Evolutionary conservation across 1,140 invertebrate genomes (phyloP).

Genomic region (Littorina saxatilis): DNA sequence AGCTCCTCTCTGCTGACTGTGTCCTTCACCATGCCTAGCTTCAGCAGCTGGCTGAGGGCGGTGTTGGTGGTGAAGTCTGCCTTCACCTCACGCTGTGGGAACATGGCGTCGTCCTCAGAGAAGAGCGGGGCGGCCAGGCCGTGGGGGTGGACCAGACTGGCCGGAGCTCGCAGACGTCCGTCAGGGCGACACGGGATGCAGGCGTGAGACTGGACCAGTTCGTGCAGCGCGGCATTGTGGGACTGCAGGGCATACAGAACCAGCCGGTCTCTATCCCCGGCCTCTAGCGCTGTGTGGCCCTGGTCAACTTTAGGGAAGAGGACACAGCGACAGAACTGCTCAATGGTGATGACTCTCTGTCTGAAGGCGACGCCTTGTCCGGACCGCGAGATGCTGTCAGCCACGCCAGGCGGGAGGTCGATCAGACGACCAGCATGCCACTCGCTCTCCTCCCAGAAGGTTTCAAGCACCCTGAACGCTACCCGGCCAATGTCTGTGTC

Average conservation of each 20-base stretch:
- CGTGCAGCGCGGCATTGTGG: background rate
- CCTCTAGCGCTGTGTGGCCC: background rate
- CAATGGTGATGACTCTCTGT: background rate
- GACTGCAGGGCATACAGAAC: conserved; percentile 13
- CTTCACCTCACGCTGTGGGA: background rate
- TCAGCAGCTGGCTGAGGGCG: conserved; percentile 20
- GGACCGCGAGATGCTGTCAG: background rate
- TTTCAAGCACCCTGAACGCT: background rate
- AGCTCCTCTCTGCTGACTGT: conserved; percentile 39
- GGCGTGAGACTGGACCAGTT: background rate
- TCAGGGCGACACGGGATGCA: conserved; percentile 27
- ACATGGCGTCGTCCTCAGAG: conserved; percentile 20
- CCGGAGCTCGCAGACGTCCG: conserved; percentile 9
- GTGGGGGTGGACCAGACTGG: conserved; percentile 22
- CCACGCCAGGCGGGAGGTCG: background rate
- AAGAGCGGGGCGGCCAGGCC: conserved; percentile 15
- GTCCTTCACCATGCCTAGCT: conserved; percentile 47
- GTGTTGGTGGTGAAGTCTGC: background rate
- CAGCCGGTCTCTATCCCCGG: conserved; percentile 1
- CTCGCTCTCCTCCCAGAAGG: background rate
- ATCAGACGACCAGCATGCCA: background rate
- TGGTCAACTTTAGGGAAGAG: background rate
- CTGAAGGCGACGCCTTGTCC: background rate
- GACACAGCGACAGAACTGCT: background rate
- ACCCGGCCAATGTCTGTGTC: background rate